A percentile compares a stretch with the other conserved stretches of the same genome.
Conservation (phyloP, 2,113 vertebrate species). For the Phyllostomus discolor region DNA sequence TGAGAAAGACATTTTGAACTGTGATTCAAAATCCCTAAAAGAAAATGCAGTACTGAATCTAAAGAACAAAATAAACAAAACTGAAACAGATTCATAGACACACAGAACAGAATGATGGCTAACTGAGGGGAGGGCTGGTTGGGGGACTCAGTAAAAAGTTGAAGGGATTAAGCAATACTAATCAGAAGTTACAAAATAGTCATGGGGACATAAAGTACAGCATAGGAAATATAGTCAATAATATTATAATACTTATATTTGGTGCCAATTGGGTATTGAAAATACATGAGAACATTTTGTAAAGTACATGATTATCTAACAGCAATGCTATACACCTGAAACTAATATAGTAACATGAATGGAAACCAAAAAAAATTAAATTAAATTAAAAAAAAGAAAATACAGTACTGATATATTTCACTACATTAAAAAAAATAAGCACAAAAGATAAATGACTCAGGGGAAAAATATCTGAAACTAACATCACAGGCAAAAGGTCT, state of each 20-base stretch:
- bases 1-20: background rate
- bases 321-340: background rate
- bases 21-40: background rate
- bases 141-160: background rate
- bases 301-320: background rate
- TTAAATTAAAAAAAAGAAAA: background rate
- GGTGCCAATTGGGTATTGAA: background rate
- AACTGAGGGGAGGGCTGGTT: background rate
- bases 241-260: background rate
- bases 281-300: background rate
- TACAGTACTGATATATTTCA: background rate
- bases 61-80: background rate
- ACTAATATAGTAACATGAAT: background rate
- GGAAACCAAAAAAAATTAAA: background rate
- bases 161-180: background rate
- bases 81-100: background rate
- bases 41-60: background rate
- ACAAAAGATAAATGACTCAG: background rate
- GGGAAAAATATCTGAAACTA: background rate
- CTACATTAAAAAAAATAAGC: background rate
- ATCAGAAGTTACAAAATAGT: background rate
- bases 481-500: background rate
- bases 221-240: background rate
- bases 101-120: background rate
- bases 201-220: background rate